These are phyloP conservation scores for Chloebia gouldiae DNA, from an alignment of 2,113 vertebrate species.

Conservation along the genomic window DNA sequence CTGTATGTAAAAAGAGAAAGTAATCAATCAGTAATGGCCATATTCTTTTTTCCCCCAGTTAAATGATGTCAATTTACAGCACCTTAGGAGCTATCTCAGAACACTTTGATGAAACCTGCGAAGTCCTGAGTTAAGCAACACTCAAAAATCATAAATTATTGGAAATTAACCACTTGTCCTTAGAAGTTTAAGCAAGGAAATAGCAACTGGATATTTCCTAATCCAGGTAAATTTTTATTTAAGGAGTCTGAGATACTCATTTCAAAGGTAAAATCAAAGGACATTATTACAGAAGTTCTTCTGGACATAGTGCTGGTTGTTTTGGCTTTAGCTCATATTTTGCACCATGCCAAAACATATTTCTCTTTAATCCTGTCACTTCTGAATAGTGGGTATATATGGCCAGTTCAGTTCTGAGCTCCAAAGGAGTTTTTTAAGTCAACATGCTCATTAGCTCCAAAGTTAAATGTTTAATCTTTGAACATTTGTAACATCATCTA, in stretches of 20 bases:
- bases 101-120: neutral
- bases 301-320: neutral
- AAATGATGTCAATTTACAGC: neutral
- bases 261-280: neutral
- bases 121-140: neutral
- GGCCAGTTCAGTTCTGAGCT: neutral
- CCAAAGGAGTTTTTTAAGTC: neutral
- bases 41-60: neutral
- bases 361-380: neutral
- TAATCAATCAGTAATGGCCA: neutral
- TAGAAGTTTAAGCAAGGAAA: neutral
- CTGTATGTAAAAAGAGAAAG: neutral
- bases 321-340: neutral
- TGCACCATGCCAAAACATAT: neutral
- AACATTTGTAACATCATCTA: neutral
- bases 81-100: neutral
- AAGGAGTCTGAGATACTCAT: neutral
- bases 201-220: neutral
- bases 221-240: neutral
- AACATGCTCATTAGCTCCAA: neutral
- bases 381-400: neutral
- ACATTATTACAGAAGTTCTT: neutral
- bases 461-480: neutral
- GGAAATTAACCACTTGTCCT: neutral
- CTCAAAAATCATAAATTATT: neutral